A percentile compares a stretch with the other conserved stretches of the same genome.
Conservation (phyloP, 30 jellyfish, hydroid and myxozoan species). For the Haliclystus octoradiatus region DNA sequence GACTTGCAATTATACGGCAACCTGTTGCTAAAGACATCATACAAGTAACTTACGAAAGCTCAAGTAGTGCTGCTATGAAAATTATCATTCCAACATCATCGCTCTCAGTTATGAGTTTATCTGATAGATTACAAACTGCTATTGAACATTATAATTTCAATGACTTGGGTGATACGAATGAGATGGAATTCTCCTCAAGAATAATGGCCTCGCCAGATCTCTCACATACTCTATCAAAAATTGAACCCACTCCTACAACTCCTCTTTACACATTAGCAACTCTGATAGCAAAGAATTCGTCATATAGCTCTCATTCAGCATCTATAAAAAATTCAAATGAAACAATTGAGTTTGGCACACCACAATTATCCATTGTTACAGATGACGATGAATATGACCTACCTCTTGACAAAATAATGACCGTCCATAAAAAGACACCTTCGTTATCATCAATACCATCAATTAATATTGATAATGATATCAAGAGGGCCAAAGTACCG, state of each 20-base stretch:
- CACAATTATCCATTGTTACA: constrained; percentile 42
- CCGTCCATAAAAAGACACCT: not conserved
- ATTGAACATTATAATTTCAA: too few species aligned
- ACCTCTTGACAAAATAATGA: constrained; percentile 43
- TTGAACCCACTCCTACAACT: not conserved
- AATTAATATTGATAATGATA: too few species aligned
- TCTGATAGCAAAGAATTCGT: not conserved
- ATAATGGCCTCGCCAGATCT: too few species aligned
- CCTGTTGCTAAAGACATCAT: not conserved
- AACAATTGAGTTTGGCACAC: not conserved
- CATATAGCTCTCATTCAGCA: not conserved
- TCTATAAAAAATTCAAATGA: not conserved
- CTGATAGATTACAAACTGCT: too few species aligned
- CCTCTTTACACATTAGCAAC: not conserved
- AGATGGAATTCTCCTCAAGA: not conserved
- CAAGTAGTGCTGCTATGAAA: not conserved
- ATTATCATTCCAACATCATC: not conserved
- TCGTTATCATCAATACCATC: not conserved
- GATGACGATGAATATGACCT: constrained; percentile 45
- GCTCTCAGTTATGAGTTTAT: not conserved
- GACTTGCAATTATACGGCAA: constrained; percentile 42
- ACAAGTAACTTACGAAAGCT: not conserved
- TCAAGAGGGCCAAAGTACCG: too few species aligned
- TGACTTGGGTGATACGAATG: not conserved
- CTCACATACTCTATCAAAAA: not conserved